These are phyloP conservation scores for Saturnia japonica DNA, from an alignment of 2,888 invertebrate genomes.

Conservation along the genomic window DNA sequence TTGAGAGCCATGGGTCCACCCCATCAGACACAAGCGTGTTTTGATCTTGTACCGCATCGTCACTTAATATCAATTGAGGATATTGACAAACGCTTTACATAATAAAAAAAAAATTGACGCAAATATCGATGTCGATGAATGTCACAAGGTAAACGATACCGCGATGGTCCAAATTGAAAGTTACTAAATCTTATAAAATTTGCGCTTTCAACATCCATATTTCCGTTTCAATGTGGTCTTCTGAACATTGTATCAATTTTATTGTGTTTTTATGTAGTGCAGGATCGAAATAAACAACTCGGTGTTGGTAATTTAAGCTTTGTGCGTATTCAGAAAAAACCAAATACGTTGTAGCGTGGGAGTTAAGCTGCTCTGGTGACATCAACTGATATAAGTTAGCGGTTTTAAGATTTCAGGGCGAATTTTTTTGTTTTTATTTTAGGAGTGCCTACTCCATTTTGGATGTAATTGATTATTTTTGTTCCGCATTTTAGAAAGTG, in stretches of 20 bases:
- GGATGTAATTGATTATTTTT: background rate
- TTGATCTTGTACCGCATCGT: too few relatives aligned
- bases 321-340: constrained; percentile 1
- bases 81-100: too few relatives aligned
- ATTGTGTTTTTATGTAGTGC: background rate
- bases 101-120: too few relatives aligned
- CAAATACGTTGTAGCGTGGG: constrained; percentile 8
- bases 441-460: background rate
- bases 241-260: background rate
- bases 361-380: background rate
- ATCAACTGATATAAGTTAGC: constrained; percentile 9
- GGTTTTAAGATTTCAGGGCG: constrained; percentile 1
- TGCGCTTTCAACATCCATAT: background rate
- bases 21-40: too few relatives aligned
- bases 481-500: background rate
- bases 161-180: too few relatives aligned
- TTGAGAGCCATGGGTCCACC: too few relatives aligned
- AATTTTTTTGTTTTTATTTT: background rate
- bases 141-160: too few relatives aligned
- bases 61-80: too few relatives aligned
- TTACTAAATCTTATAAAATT: too few relatives aligned
- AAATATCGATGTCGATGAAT: too few relatives aligned
- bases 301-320: background rate
- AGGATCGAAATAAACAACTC: background rate
- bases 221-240: background rate